phyloP scores from a whole-genome alignment of 2,113 vertebrate species.

The Stegostoma tigrinum region DNA sequence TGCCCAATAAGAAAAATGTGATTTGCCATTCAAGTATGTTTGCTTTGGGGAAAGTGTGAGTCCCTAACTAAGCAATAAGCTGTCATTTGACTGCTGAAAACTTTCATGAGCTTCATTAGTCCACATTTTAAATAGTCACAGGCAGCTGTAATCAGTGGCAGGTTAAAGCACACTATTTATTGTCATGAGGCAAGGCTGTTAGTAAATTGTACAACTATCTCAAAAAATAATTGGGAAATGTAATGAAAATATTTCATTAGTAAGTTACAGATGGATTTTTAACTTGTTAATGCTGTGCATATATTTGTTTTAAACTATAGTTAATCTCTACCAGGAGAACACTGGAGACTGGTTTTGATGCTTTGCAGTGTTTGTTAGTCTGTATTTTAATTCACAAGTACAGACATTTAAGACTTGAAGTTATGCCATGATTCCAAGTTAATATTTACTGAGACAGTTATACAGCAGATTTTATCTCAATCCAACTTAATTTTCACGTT shows the following conservation, averaged over 20 bases:
- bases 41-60: conserved; percentile 27
- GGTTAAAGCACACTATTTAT: conserved; percentile 6
- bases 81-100: conserved; percentile 30
- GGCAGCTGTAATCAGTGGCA: background rate
- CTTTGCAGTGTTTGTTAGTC: background rate
- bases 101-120: conserved; percentile 2
- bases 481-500: background rate
- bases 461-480: background rate
- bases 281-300: background rate
- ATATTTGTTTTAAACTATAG: background rate
- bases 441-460: background rate
- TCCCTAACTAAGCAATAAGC: conserved; percentile 33
- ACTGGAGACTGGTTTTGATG: too few species aligned
- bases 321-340: background rate
- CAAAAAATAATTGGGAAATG: background rate
- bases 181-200: conserved; percentile 5
- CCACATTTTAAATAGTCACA: conserved; percentile 28
- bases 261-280: background rate
- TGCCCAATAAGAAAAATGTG: conserved; percentile 35
- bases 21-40: conserved; percentile 33
- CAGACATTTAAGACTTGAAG: background rate
- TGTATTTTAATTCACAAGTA: conserved; percentile 9
- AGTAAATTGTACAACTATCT: background rate
- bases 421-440: background rate
- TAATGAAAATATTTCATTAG: background rate